Evolutionary conservation across 2,113 vertebrate genomes (phyloP), one percentile per base, ranked within the genome.

Genomic region (Elephas maximus): DNA sequence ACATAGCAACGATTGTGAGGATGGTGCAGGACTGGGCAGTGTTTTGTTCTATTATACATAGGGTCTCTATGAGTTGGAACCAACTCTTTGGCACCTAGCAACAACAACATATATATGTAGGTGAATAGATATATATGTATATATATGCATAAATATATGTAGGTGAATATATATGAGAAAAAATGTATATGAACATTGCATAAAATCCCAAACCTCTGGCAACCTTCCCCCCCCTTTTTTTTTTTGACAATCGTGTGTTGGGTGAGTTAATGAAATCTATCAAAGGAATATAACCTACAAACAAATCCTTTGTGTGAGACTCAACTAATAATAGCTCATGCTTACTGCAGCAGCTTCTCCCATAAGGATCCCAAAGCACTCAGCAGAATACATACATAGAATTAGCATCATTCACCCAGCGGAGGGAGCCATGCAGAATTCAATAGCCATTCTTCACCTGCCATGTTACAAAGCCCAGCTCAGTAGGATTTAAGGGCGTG

Each of bases 371-470:
- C 91, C 87, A 94, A 95, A 97, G 94, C 89, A 5, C 88, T 73
- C 26, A 18, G 92, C 83, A 94, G 95, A 96, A 97, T 91, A 80
- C 94, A 87, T 93, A 77, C 91, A 96, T 96, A 96, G 97, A 95
- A 97, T 97, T 88, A 88, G 96, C 92, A 96, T 96, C 94, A 93
- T 89, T 96, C 88, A 69, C 93, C 1, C 86, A 92, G 93, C 5
- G 2, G 93, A 96, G 84, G 71, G 84, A 96, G 95, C 88, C 81
- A 30, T 1, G 77, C 33, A 48, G 82, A 94, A 87, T 94, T 93
- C 97, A 95, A 96, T 83, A 90, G 95, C 98, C 97, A 96, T 97
- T 90, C 94, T 86, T 97, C 96, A 97, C 94, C 96, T 97, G 97
- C 96, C 97, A 97, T 48, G 96, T 90, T 95, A 60, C 94, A 95